Evolutionary conservation across 2,888 invertebrate genomes (phyloP), one percentile per base, ranked within the genome.

Genomic region (Cephus spinipes): DNA sequence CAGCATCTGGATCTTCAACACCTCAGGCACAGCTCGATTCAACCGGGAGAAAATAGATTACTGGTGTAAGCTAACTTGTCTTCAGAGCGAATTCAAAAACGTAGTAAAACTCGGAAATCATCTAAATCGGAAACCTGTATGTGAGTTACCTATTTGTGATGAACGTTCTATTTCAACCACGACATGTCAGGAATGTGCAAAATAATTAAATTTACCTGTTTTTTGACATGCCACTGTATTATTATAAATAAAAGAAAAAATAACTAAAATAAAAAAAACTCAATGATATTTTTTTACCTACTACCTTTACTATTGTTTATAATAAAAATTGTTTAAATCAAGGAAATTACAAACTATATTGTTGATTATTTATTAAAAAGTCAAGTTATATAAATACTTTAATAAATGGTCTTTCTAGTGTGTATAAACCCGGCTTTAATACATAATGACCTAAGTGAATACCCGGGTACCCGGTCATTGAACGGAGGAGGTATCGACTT

Each of bases 1-100:
- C 68, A 81, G 75, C 78, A 80, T 76, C 80, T 79, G 77, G 4
- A 79, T 80, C 77, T 73, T 80, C 74, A 71, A 79, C 68, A 77
- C 73, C 73, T 68, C 73, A 79, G 75, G 40, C 79, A 80, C 74
- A 75, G 73, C 77, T 81, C 78, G 80, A 81, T 80, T 79, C 79
- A 77, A 80, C 76, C 68, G 81, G 76, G 71, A 75, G 79, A 55
- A 80, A 81, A 79, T 79, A 76, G 40, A 80, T 80, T 76, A 76
- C 76, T 80, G 79, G 77, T 74, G 69, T 77, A n/a, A 80, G 79
- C 69, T 68, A 77, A 69, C 68, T 80, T 80, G 80, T 73, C 79
- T 77, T 73, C 79, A 77, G 35, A 76, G 77, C 73, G 75, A 79
- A 77, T 79, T 77, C 75, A 80, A 76, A 80, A 80, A 75, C 79